These are phyloP conservation scores for Raja brachyura DNA, from an alignment of 2,113 vertebrate species.

Conservation along the genomic window DNA sequence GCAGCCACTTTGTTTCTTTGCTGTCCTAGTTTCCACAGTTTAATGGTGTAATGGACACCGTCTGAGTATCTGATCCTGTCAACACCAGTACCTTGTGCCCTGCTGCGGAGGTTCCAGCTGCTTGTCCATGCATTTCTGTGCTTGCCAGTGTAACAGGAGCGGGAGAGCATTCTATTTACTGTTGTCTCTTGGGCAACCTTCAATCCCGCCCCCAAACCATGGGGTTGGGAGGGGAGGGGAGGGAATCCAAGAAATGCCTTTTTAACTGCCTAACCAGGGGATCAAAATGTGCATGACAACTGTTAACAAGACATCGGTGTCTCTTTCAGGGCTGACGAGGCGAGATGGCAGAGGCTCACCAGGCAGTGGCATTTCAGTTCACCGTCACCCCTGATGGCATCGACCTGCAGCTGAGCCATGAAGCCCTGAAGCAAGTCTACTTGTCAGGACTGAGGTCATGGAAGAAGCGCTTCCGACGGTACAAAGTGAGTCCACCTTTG, in stretches of 20 bases:
- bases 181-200: background rate
- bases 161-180: background rate
- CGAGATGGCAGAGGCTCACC: constrained; percentile 88
- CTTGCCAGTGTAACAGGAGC: background rate
- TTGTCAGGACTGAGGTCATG: constrained; percentile 72
- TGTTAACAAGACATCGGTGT: background rate
- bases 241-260: background rate
- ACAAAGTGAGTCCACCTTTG: constrained; percentile 65
- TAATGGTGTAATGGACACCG: background rate
- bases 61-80: background rate
- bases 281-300: too few species aligned
- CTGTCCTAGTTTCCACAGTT: background rate
- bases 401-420: constrained; percentile 75
- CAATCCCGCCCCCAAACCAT: background rate
- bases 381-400: constrained; percentile 85
- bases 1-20: background rate
- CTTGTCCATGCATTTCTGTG: background rate
- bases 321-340: background rate
- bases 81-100: background rate
- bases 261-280: background rate
- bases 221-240: background rate
- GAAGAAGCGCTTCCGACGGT: constrained; percentile 76
- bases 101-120: background rate
- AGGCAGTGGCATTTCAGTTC: constrained; percentile 95
- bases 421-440: constrained; percentile 81